phyloP scores from a whole-genome alignment of 2,888 invertebrate species.

The Eulithis prunata region DNA sequence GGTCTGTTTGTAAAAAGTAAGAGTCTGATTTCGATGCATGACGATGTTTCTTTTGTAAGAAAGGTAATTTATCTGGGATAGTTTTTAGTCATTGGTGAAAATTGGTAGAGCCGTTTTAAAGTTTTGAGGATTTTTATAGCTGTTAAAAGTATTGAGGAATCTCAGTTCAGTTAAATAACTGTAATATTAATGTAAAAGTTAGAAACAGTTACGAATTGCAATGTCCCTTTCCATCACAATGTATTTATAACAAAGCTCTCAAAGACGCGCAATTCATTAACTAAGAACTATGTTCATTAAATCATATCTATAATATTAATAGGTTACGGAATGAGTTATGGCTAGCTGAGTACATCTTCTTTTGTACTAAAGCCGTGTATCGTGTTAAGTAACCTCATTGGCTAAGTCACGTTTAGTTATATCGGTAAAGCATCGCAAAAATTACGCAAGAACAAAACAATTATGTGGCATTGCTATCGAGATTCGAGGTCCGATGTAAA shows the following conservation, averaged over 20 bases:
- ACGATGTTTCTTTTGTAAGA: too few species aligned
- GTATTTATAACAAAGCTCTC: constrained; percentile 14
- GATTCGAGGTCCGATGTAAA: constrained; percentile 27
- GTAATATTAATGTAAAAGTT: background rate
- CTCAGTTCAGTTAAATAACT: background rate
- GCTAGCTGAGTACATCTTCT: constrained; percentile 68
- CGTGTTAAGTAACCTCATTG: constrained; percentile 70
- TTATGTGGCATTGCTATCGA: constrained; percentile 47
- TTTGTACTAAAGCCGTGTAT: constrained; percentile 61
- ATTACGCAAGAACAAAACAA: constrained; percentile 63
- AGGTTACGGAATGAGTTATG: constrained; percentile 67
- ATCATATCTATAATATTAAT: constrained; percentile 72
- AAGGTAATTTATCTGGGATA: too few species aligned
- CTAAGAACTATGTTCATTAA: constrained; percentile 61
- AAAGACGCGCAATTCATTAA: constrained; percentile 54
- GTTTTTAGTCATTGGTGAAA: too few species aligned
- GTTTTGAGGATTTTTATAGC: too few species aligned
- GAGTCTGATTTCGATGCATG: too few species aligned
- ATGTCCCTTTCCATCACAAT: background rate
- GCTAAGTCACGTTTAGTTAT: constrained; percentile 73
- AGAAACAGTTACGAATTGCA: background rate
- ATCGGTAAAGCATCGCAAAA: constrained; percentile 65
- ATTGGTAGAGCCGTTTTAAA: too few species aligned
- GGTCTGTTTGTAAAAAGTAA: too few species aligned
- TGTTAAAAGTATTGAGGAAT: too few species aligned